Conservation (phyloP, 1,140 invertebrate genomes). For the Calephelis virginiensis region DNA sequence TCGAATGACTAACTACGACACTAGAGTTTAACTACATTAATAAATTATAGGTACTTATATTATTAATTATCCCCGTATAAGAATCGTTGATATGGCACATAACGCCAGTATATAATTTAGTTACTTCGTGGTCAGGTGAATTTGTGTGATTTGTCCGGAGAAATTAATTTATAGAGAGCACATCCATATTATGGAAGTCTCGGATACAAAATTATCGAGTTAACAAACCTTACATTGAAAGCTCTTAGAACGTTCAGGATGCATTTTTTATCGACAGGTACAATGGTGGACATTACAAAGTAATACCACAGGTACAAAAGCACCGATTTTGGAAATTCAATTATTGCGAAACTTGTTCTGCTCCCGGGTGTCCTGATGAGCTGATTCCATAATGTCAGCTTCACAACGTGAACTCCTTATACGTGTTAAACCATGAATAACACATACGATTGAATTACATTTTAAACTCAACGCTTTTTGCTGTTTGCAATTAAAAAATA, state of each 20-base stretch:
- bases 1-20: too few relatives aligned
- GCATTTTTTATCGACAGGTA: background rate
- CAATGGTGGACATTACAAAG: constrained; percentile 31
- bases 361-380: constrained; percentile 50
- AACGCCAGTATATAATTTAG: too few relatives aligned
- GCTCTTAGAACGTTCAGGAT: constrained; percentile 9
- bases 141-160: too few relatives aligned
- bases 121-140: too few relatives aligned
- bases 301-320: constrained; percentile 36
- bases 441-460: constrained; percentile 42
- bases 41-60: too few relatives aligned
- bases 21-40: too few relatives aligned
- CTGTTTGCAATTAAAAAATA: constrained; percentile 14
- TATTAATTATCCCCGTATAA: too few relatives aligned
- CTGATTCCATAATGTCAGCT: constrained; percentile 61
- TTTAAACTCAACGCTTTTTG: constrained; percentile 29
- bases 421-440: constrained; percentile 57
- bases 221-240: constrained; percentile 4
- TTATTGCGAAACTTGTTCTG: constrained; percentile 52
- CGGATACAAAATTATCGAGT: background rate
- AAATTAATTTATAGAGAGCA: too few relatives aligned
- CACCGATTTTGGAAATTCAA: constrained; percentile 53
- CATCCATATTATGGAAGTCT: too few relatives aligned
- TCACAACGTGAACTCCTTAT: constrained; percentile 52
- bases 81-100: too few relatives aligned